Evolutionary conservation across 2,797 vertebrate species (phyloP).

Genomic region (Urophycis tenuis): DNA sequence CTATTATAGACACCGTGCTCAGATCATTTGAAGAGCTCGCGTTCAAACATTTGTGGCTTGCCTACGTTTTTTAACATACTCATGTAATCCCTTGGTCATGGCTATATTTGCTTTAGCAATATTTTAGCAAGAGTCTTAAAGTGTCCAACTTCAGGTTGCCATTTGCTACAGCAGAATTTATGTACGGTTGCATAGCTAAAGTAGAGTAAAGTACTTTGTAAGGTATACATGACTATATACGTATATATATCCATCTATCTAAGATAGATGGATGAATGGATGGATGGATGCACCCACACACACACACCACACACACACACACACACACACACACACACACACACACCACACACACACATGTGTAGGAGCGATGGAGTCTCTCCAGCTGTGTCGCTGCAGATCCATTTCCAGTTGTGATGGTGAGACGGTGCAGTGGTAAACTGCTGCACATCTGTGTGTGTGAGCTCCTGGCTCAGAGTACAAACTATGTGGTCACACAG

Average conservation of each 20-base stretch:
- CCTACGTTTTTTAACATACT: neutral
- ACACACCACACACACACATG: neutral
- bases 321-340: too few relatives aligned
- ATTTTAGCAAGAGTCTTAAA: neutral
- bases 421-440: neutral
- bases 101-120: neutral
- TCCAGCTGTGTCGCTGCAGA: neutral
- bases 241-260: neutral
- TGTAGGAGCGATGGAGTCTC: neutral
- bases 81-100: neutral
- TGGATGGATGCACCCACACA: too few relatives aligned
- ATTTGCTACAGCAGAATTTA: neutral
- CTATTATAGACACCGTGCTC: neutral
- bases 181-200: too few relatives aligned
- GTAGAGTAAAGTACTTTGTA: too few relatives aligned
- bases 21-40: neutral
- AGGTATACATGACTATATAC: neutral
- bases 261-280: neutral
- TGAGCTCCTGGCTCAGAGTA: neutral
- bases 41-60: constrained; percentile 4
- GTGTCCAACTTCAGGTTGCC: neutral
- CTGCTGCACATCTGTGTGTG: constrained; percentile 3
- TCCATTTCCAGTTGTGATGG: neutral
- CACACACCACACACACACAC: too few relatives aligned
- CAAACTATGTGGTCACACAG: neutral